Evolutionary conservation across 2,797 vertebrate species (phyloP).

Genomic region (Oreochromis mossambicus): DNA sequence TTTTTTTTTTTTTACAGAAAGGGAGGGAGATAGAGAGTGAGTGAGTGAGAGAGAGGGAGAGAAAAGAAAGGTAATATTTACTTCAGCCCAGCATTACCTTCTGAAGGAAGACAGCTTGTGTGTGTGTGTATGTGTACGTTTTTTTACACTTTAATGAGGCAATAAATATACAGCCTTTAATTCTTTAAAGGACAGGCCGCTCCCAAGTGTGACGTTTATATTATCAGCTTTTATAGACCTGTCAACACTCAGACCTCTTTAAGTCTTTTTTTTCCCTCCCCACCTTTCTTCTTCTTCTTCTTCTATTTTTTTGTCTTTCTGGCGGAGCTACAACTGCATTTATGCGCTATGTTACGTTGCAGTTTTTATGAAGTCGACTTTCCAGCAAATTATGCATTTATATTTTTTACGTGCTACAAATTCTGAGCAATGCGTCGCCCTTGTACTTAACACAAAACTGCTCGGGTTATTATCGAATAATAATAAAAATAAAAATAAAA

Average conservation of each 20-base stretch:
- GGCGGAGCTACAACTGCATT: constrained; percentile 51
- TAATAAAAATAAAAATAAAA: constrained; percentile 3
- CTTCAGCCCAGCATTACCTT: constrained; percentile 49
- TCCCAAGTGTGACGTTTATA: constrained; percentile 80
- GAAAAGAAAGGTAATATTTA: constrained; percentile 61
- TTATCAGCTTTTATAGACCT: constrained; percentile 89
- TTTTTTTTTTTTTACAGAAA: constrained; percentile 51
- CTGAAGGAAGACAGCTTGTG: constrained; percentile 71
- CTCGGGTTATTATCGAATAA: constrained; percentile 63
- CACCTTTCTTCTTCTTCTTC: not conserved
- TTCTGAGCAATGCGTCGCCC: constrained; percentile 14
- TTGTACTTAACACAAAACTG: constrained; percentile 43
- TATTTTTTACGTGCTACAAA: constrained; percentile 44
- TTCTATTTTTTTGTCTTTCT: constrained; percentile 39
- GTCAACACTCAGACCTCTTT: constrained; percentile 80
- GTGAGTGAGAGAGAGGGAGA: constrained; percentile 19
- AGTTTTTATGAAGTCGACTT: constrained; percentile 80
- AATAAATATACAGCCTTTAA: constrained; percentile 85
- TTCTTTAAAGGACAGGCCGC: constrained; percentile 78
- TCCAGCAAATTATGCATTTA: constrained; percentile 71
- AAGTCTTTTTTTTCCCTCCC: not conserved
- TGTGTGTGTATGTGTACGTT: constrained; percentile 55
- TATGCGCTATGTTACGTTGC: constrained; percentile 69
- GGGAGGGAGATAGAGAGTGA: constrained; percentile 23
- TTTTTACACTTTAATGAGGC: constrained; percentile 74